phyloP scores from a whole-genome alignment of 2,113 vertebrate species.

The Cyphomyrus discorhynchus region DNA sequence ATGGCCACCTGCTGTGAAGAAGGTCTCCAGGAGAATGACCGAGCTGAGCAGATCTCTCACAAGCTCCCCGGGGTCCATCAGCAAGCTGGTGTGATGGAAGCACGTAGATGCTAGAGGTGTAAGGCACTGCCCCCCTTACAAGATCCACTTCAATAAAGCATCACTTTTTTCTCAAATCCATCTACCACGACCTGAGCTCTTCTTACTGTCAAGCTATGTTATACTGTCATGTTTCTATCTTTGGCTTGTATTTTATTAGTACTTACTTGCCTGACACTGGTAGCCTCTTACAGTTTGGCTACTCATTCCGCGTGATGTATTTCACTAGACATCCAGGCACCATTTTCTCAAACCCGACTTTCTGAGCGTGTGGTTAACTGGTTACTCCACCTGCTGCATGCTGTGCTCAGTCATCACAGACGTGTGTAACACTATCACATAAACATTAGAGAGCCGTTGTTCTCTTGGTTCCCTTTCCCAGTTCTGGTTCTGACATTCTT shows the following conservation, averaged over 20 bases:
- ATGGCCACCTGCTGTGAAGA: neutral
- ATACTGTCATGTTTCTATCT: neutral
- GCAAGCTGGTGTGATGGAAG: neutral
- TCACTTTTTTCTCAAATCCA: neutral
- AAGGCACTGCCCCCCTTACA: neutral
- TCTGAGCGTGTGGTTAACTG: neutral
- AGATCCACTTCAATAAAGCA: neutral
- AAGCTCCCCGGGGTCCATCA: neutral
- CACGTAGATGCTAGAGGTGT: neutral
- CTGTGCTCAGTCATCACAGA: neutral
- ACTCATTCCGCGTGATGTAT: neutral
- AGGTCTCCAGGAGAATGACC: neutral
- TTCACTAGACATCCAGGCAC: neutral
- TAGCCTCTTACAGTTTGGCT: neutral
- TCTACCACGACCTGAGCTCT: neutral
- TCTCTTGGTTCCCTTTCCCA: neutral
- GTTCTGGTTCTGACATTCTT: neutral
- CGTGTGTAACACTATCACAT: neutral
- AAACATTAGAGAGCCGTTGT: neutral
- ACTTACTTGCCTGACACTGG: neutral
- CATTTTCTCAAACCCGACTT: neutral
- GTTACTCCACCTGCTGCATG: neutral
- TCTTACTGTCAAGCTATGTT: neutral
- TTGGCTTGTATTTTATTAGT: neutral
- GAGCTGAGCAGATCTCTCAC: neutral